These are phyloP conservation scores for Micronisus gabar DNA, from an alignment of 2,113 vertebrate genomes.

Conservation along the genomic window DNA sequence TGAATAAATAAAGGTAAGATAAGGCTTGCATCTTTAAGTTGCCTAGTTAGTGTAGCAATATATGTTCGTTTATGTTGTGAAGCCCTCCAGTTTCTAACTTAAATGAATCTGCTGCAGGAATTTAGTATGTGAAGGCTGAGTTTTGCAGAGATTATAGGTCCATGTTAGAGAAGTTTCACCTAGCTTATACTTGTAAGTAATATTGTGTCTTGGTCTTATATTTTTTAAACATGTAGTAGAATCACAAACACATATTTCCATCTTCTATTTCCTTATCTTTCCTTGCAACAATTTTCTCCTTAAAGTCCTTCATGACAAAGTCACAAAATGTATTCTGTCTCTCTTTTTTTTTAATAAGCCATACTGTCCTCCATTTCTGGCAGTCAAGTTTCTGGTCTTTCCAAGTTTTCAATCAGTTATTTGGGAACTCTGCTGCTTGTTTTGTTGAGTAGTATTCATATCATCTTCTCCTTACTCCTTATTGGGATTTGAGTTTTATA, in stretches of 20 bases:
- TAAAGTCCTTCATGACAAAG: background rate
- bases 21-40: background rate
- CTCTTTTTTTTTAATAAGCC: background rate
- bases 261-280: background rate
- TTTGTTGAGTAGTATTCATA: background rate
- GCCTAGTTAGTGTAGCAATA: background rate
- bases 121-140: background rate
- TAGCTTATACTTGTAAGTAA: background rate
- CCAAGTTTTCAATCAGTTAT: background rate
- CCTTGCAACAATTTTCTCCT: background rate
- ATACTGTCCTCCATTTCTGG: background rate
- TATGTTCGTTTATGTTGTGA: background rate
- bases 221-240: background rate
- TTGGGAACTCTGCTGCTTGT: background rate
- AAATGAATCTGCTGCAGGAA: background rate
- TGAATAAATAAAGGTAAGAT: background rate
- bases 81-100: background rate
- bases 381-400: background rate
- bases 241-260: background rate
- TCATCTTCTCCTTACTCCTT: background rate
- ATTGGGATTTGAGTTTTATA: background rate
- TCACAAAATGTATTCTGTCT: background rate
- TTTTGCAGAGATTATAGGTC: background rate
- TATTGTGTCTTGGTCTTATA: background rate
- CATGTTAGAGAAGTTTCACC: background rate